phyloP scores from a whole-genome alignment of 1,140 invertebrate species.

The Penaeus japonicus region DNA sequence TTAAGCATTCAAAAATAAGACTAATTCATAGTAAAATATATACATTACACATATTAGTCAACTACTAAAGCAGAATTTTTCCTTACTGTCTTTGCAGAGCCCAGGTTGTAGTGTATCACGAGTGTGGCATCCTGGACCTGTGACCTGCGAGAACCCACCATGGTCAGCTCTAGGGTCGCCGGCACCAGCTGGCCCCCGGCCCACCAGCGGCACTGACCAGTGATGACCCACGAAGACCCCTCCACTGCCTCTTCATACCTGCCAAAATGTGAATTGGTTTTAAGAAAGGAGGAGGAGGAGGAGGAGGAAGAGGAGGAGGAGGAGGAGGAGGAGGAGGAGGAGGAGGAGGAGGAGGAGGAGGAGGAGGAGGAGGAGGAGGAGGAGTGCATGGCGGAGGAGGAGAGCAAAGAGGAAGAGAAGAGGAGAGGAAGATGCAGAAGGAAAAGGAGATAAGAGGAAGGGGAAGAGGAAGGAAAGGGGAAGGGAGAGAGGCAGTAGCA shows the following conservation, averaged over 20 bases:
- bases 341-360: too few species aligned
- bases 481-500: too few species aligned
- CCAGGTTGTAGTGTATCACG: slow-evolving; percentile 12
- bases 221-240: slow-evolving; percentile 48
- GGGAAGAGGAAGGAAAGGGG: too few species aligned
- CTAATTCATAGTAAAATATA: too few species aligned
- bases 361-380: too few species aligned
- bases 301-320: too few species aligned
- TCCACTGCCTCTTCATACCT: slow-evolving; percentile 58
- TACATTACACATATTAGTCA: not conserved
- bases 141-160: slow-evolving; percentile 39
- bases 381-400: too few species aligned
- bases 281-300: not conserved
- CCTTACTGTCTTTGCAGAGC: slow-evolving; percentile 3
- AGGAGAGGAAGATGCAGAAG: too few species aligned
- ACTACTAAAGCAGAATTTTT: not conserved
- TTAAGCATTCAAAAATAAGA: too few species aligned
- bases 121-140: slow-evolving; percentile 43
- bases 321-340: too few species aligned
- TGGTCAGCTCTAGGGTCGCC: slow-evolving; percentile 44
- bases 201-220: slow-evolving; percentile 56
- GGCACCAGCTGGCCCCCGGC: slow-evolving; percentile 50
- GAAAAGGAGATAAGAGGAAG: too few species aligned
- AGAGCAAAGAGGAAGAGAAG: too few species aligned
- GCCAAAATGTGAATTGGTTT: not conserved